Conservation (phyloP, 2,113 vertebrate species). For the Apeltes quadracus region DNA sequence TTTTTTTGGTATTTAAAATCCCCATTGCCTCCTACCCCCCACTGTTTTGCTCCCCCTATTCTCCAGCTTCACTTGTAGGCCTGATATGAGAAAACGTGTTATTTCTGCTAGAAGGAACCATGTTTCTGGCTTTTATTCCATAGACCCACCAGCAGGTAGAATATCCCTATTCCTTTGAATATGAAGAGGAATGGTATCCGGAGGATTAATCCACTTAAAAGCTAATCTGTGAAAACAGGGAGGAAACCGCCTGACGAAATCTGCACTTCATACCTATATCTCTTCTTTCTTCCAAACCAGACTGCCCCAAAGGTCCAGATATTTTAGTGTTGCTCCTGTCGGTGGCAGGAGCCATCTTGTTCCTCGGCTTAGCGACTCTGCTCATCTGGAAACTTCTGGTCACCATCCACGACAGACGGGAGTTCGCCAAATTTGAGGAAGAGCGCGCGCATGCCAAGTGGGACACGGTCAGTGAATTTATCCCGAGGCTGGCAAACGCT, state of each 20-base stretch:
- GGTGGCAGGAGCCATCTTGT: constrained; percentile 90
- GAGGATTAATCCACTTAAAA: neutral
- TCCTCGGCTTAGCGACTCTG: constrained; percentile 87
- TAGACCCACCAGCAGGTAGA: neutral
- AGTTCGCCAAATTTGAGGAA: constrained; percentile 96
- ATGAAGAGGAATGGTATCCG: neutral
- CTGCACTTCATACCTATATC: constrained; percentile 13
- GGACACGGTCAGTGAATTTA: constrained; percentile 87
- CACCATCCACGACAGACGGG: constrained; percentile 94
- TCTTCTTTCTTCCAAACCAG: constrained; percentile 69
- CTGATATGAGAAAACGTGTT: constrained; percentile 14
- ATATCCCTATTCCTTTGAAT: neutral
- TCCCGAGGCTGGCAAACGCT: neutral
- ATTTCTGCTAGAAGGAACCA: constrained; percentile 7
- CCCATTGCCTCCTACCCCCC: neutral
- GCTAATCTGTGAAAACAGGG: neutral
- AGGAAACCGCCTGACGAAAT: constrained; percentile 21
- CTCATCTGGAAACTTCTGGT: constrained; percentile 98
- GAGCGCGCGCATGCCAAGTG: constrained; percentile 93
- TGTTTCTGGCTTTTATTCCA: neutral
- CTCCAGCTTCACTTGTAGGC: constrained; percentile 7
- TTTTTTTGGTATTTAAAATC: constrained; percentile 16
- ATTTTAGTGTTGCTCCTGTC: constrained; percentile 91
- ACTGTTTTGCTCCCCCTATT: neutral
- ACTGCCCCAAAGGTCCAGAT: constrained; percentile 92